Base-by-base conservation (phyloP, 2,888 invertebrate genomes). In the Scaptomyza caliginosa region DNA sequence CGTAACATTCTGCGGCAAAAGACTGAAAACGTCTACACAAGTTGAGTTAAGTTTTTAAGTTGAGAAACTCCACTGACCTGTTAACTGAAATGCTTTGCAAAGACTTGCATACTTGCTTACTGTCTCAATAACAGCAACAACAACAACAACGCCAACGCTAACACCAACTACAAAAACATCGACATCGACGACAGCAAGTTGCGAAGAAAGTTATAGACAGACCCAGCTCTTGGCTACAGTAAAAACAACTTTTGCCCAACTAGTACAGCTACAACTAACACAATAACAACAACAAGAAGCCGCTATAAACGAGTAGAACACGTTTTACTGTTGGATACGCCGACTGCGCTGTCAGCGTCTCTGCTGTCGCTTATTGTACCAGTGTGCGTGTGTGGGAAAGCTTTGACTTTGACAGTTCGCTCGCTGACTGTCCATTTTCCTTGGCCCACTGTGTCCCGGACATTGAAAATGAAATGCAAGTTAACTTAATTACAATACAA, bases 181-280 rank as follows among this genome's bases (percentile, higher is more conserved):
- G 45, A 28, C 74, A 52, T 32, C 63, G 46, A 34, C 58, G 34
- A 77, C 60, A 76, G 52, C 70, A 66, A 79, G 58, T 68, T 80
- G 79, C 76, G 78, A 81, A 81, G 81, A 81, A 81, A 81, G 81
- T 81, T 81, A 81, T 81, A 81, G 80, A 77, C 73, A 66, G 72
- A 21, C 69, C 80, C 56, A 67, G 76, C 74, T 60, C 72, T 68
- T 52, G 34, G 66, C 86, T 84, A 86, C 86, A 86, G 81, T 86
- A 86, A 81, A 81, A 81, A 84, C 81, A 86, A 86, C 81, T 86
- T 81, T 81, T 81, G 81, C 86, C 81, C 84, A 80, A 80, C 80
- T 80, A 72, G 71, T 62, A 67, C 76, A 72, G 59, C 80, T 55
- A 67, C 62, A 77, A 74, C 43, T 36, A 52, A 45, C 45, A 45